Base-by-base conservation (phyloP, 2,888 invertebrate genomes). In the Erebia ligea region DNA sequence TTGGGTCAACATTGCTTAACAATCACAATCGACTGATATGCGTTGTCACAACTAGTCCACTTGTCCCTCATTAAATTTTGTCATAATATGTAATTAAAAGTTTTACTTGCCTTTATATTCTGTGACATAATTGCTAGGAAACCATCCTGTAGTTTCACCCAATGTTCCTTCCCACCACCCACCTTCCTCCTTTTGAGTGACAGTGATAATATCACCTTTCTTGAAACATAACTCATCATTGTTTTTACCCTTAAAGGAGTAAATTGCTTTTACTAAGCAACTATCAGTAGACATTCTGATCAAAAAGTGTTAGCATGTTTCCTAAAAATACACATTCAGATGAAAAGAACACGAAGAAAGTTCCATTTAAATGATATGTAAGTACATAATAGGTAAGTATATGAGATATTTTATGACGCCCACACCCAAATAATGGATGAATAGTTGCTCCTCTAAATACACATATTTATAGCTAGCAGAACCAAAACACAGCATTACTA, bases 141-240 rank as follows among this genome's bases (percentile, higher is more conserved):
- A 99, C 99, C 99, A 99, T 82, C 99, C 99, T 75, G 99, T 99
- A 86, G 97, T 97, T 79, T 98, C 98, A 73, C 96, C 96, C 64
- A 99, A 93, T 10, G 99, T 99, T 15, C 99, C 99, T 94, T 99
- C 99, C 99, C 99, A 99, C 99, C 99, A 99, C 58, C 99, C 99
- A 68, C 99, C 99, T 83, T 99, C 99, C 83, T 98, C 97, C 72
- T 95, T 96, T 89, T 99, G 99, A 48, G 99, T 99, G 70, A 99
- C 97, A 52, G 98, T 98, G 79, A 99, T 99, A 78, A 99, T 94
- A 90, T 99, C 99, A 68, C 98, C 98, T 90, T 99, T 99, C 81
- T 96, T 96, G 89, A 99, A 98, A 86, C 98, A 98, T 78, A 99
- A 91, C 95, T 99, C 99, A 93, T 99, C 99, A 93, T 99, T 99